phyloP scores from a whole-genome alignment of 2,113 vertebrate species.

The Epinephelus moara region DNA sequence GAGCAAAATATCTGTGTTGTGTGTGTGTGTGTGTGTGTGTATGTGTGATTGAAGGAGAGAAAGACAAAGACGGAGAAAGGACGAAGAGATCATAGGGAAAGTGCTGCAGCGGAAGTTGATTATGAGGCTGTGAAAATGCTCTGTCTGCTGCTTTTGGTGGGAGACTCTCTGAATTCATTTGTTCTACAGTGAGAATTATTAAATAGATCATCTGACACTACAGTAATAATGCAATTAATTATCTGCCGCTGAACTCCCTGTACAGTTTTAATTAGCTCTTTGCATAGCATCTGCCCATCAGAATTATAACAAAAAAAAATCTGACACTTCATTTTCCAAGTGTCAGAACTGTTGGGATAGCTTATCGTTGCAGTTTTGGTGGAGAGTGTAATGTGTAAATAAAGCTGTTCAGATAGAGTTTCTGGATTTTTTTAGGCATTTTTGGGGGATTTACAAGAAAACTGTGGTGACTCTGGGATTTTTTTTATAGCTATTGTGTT shows the following conservation, averaged over 20 bases:
- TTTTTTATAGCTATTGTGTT: background rate
- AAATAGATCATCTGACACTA: constrained; percentile 49
- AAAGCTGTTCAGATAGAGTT: too few relatives aligned
- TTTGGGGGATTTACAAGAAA: background rate
- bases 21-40: constrained; percentile 7
- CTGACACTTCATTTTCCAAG: constrained; percentile 43
- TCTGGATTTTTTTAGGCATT: constrained; percentile 1
- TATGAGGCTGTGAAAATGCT: constrained; percentile 37
- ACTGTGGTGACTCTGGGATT: background rate
- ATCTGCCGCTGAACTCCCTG: constrained; percentile 39
- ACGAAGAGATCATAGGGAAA: constrained; percentile 9
- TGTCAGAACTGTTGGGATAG: constrained; percentile 12
- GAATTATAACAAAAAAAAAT: constrained; percentile 33
- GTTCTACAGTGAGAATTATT: constrained; percentile 52
- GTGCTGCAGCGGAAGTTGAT: constrained; percentile 30
- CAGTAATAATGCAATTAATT: constrained; percentile 56
- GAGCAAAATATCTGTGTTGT: constrained; percentile 9
- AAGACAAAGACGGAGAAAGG: constrained; percentile 5
- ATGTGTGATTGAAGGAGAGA: background rate
- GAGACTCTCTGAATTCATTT: constrained; percentile 32
- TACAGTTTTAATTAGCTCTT: constrained; percentile 58
- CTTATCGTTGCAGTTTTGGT: background rate
- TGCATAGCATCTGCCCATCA: constrained; percentile 61
- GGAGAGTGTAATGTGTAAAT: constrained; percentile 14
- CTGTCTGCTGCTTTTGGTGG: constrained; percentile 21